Evolutionary conservation across 2,888 invertebrate species (phyloP).

Genomic region (Eugnorisma glareosa): DNA sequence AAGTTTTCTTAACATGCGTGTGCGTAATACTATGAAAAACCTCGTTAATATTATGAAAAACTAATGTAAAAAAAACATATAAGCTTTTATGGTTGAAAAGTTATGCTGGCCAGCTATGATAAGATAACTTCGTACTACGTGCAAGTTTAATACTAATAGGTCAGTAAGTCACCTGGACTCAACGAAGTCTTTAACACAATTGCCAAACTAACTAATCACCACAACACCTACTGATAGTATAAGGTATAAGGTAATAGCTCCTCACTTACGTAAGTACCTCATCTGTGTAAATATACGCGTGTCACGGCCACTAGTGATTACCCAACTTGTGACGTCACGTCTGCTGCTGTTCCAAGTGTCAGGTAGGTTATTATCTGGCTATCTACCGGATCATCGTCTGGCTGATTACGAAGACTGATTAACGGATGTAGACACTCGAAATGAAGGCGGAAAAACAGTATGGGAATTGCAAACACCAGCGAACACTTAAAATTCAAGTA

Average conservation of each 20-base stretch:
- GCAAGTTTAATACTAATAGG: neutral
- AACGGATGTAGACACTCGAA: neutral
- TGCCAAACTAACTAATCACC: neutral
- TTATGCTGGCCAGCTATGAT: neutral
- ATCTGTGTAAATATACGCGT: neutral
- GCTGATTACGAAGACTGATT: conserved; percentile 28
- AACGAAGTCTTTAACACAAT: neutral
- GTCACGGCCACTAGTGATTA: conserved; percentile 17
- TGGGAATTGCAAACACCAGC: neutral
- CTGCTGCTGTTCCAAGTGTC: neutral
- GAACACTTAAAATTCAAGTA: neutral
- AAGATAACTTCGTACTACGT: neutral
- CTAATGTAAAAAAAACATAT: too few relatives aligned
- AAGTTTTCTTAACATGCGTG: too few relatives aligned
- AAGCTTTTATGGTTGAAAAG: too few relatives aligned
- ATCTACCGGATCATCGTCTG: conserved; percentile 5
- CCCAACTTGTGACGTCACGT: conserved; percentile 19
- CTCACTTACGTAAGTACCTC: neutral
- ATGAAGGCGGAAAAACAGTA: neutral
- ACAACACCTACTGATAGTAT: conserved; percentile 1
- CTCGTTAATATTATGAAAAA: too few relatives aligned
- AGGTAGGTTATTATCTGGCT: neutral
- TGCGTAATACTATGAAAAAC: too few relatives aligned
- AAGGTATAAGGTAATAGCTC: conserved; percentile 1
- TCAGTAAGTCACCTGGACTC: neutral